Conservation (phyloP, 2,797 vertebrate species). For the Trematomus bernacchii region DNA sequence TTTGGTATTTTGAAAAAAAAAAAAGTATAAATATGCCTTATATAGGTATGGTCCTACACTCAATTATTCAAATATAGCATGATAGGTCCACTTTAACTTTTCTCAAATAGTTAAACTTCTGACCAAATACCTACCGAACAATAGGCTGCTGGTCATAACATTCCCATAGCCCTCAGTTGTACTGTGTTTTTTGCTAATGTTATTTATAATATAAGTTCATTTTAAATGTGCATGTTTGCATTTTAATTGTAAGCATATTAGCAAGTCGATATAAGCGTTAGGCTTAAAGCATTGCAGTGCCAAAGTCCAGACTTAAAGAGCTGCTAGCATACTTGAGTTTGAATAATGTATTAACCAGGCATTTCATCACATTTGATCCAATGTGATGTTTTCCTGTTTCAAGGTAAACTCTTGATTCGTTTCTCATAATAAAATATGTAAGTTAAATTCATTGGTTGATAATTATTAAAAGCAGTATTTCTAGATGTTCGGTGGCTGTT, state of each 20-base stretch:
- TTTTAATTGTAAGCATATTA: neutral
- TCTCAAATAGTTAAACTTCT: neutral
- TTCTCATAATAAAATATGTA: neutral
- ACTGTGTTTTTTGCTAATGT: no score
- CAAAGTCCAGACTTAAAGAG: neutral
- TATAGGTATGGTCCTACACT: no score
- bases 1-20: no score
- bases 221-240: neutral
- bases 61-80: no score
- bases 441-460: constrained; percentile 10
- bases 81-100: no score
- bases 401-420: constrained; percentile 1
- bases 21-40: no score
- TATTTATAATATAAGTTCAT: neutral
- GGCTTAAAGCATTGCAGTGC: neutral
- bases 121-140: neutral
- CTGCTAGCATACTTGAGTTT: neutral
- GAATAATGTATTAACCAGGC: constrained; percentile 3
- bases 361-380: neutral
- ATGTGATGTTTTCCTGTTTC: neutral
- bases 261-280: neutral
- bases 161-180: neutral
- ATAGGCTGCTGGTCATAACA: no score
- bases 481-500: constrained; percentile 28
- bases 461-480: constrained; percentile 19